Conservation (phyloP, 2,888 invertebrate species). For the Philopedon plagiatum region DNA sequence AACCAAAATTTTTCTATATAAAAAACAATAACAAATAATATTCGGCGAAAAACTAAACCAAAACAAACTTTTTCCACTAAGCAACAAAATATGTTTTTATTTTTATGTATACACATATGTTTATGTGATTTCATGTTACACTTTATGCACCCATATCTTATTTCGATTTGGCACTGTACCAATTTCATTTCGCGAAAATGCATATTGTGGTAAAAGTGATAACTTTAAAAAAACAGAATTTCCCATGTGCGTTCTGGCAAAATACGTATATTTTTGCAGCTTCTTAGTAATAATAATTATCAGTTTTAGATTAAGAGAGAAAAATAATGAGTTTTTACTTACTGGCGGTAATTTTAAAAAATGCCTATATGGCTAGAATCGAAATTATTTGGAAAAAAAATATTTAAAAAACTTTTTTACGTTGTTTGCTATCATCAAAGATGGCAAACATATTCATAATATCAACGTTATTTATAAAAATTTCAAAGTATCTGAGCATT, state of each 20-base stretch:
- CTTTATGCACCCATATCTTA: conserved; percentile 9
- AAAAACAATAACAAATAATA: neutral
- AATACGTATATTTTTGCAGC: neutral
- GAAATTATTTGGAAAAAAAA: too few species aligned
- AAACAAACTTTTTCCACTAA: conserved; percentile 1
- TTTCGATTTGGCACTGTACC: neutral
- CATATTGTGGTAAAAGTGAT: conserved; percentile 1
- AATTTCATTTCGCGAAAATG: conserved; percentile 4
- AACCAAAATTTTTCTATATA: neutral
- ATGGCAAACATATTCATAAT: too few species aligned
- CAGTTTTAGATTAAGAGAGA: neutral
- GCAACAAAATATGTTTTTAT: conserved; percentile 10
- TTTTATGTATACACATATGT: neutral
- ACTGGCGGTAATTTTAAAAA: neutral
- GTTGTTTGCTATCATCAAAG: too few species aligned
- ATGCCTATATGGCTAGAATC: too few species aligned
- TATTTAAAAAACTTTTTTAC: too few species aligned
- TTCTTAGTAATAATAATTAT: neutral
- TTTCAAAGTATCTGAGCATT: too few species aligned
- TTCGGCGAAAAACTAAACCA: neutral
- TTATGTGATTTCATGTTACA: neutral
- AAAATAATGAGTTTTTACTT: neutral
- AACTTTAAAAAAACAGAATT: neutral
- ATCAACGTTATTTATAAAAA: too few species aligned
- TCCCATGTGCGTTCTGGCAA: neutral